phyloP scores from a whole-genome alignment of 2,888 invertebrate species.

The Cryptocephalus primarius region DNA sequence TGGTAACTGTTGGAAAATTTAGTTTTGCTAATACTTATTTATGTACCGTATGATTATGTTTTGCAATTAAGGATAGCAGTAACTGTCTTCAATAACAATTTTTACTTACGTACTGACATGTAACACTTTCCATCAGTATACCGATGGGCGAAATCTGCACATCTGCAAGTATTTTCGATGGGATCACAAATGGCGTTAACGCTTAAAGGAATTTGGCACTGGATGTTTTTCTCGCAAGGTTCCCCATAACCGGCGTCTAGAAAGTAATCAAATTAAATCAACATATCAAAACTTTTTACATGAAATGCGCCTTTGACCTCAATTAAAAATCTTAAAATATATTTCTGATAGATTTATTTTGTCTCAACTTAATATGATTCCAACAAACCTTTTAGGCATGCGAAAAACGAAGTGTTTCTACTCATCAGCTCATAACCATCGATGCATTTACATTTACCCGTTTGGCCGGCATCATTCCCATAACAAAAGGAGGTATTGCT shows the following conservation, averaged over 20 bases:
- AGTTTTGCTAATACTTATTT: no score
- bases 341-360: no score
- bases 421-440: slow-evolving; percentile 30
- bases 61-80: no score
- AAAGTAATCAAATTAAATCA: slow-evolving; percentile 7
- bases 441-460: slow-evolving; percentile 35
- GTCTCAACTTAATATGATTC: no score
- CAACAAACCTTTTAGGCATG: slow-evolving; percentile 32
- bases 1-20: no score
- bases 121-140: slow-evolving; percentile 26
- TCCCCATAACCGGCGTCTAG: slow-evolving; percentile 24
- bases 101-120: slow-evolving; percentile 23
- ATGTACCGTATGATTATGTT: no score
- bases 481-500: slow-evolving; percentile 30
- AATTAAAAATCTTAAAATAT: no score
- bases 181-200: slow-evolving; percentile 22
- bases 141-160: slow-evolving; percentile 22
- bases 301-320: no score
- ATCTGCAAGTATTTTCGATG: slow-evolving; percentile 21
- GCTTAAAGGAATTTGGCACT: slow-evolving; percentile 21
- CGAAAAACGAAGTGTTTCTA: slow-evolving; percentile 31
- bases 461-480: slow-evolving; percentile 23
- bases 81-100: not conserved
- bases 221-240: slow-evolving; percentile 25
- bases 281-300: no score